A percentile compares a stretch with the other conserved stretches of the same genome.
These are phyloP conservation scores for Mixornis gularis DNA, from an alignment of 2,113 vertebrate species.

Conservation along the genomic window DNA sequence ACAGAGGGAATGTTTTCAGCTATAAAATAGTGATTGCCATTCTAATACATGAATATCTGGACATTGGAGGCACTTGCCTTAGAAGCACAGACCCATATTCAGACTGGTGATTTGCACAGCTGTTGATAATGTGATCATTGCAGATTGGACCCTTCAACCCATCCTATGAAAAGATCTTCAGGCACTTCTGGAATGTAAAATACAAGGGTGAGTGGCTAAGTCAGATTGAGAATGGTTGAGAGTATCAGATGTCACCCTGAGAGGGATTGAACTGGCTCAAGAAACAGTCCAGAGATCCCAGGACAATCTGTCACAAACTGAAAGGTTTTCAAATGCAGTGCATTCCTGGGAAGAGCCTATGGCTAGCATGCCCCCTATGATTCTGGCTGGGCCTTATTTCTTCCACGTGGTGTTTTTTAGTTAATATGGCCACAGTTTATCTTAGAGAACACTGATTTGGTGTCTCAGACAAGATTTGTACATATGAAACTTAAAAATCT, in stretches of 20 bases:
- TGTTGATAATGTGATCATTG: constrained; percentile 27
- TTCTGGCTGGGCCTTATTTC: not conserved
- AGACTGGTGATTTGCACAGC: not conserved
- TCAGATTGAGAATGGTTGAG: not conserved
- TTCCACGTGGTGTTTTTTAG: not conserved
- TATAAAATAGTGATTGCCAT: not conserved
- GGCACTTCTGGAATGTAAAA: constrained; percentile 78
- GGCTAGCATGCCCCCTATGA: not conserved
- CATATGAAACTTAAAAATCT: not conserved
- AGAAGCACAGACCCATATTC: not conserved
- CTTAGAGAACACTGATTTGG: not conserved
- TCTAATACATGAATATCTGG: not conserved
- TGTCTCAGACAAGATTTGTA: not conserved
- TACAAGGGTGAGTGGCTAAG: constrained; percentile 78
- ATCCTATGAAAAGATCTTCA: constrained; percentile 83
- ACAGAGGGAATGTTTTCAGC: not conserved
- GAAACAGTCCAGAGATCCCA: not conserved
- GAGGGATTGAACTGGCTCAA: not conserved
- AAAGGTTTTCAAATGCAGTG: not conserved
- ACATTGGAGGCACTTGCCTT: not conserved
- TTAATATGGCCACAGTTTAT: not conserved
- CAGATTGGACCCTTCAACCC: constrained; percentile 87
- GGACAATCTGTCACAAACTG: not conserved
- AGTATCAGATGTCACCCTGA: not conserved
- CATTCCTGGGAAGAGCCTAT: not conserved